Conservation (phyloP, 2,888 invertebrate species). For the Ophion ellenae region DNA sequence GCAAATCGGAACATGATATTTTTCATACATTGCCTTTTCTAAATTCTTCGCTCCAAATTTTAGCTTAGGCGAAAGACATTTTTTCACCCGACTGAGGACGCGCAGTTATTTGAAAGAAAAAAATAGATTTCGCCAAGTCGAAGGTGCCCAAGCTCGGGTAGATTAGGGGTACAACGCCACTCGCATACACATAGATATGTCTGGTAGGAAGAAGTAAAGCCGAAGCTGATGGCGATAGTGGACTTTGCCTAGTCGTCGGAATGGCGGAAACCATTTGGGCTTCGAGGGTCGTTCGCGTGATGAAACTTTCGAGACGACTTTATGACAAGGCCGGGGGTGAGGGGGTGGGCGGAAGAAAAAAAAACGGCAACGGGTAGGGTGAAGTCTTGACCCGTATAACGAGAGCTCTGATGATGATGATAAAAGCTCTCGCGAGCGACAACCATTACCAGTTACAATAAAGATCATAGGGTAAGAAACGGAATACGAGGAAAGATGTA, state of each 20-base stretch:
- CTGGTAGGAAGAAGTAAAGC: conserved; percentile 5
- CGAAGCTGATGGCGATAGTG: conserved; percentile 20
- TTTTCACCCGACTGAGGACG: neutral
- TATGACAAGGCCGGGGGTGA: neutral
- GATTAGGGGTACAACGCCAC: neutral
- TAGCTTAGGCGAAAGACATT: neutral
- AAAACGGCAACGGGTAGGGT: conserved; percentile 14
- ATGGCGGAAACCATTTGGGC: conserved; percentile 37
- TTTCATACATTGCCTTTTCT: neutral
- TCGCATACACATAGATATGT: neutral
- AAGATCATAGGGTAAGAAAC: conserved; percentile 1
- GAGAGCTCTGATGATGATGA: conserved; percentile 51
- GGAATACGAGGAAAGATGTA: conserved; percentile 16
- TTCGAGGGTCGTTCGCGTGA: conserved; percentile 44
- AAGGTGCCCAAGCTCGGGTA: neutral
- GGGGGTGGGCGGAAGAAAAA: neutral
- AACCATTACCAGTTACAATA: conserved; percentile 16
- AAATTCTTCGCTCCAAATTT: neutral
- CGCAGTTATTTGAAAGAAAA: neutral
- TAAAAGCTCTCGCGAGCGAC: conserved; percentile 52
- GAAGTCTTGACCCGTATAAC: conserved; percentile 32
- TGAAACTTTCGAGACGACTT: conserved; percentile 28
- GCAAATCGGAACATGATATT: neutral
- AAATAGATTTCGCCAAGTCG: neutral
- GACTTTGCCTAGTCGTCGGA: conserved; percentile 18